phyloP scores from a whole-genome alignment of 1,140 invertebrate genomes.

The Aphaenogaster ashmeadi region DNA sequence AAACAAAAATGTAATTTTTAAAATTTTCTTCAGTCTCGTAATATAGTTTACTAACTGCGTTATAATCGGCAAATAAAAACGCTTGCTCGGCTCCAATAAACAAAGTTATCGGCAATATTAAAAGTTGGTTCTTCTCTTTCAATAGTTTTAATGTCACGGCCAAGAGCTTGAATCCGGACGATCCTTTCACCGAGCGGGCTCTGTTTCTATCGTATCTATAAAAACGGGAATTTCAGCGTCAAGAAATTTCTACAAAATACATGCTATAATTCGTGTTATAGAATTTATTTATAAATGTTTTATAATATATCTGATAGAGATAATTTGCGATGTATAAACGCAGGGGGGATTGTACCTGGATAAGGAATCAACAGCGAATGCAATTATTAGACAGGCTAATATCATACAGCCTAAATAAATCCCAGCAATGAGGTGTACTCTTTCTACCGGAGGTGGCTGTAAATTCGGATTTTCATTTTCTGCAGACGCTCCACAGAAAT shows the following conservation, averaged over 20 bases:
- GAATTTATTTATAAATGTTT: not conserved
- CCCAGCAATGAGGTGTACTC: slow-evolving; percentile 93
- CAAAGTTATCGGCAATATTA: slow-evolving; percentile 96
- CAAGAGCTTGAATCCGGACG: slow-evolving; percentile 90
- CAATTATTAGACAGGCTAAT: slow-evolving; percentile 92
- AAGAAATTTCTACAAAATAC: slow-evolving; percentile 7
- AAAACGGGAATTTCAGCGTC: not conserved
- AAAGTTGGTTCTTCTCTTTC: slow-evolving; percentile 92
- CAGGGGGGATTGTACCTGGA: slow-evolving; percentile 88
- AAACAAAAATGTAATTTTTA: not conserved
- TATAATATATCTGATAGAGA: not conserved
- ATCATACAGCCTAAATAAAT: slow-evolving; percentile 95
- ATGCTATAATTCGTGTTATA: not conserved
- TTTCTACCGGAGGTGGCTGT: slow-evolving; percentile 89
- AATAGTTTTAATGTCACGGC: slow-evolving; percentile 93
- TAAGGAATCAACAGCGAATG: slow-evolving; percentile 93
- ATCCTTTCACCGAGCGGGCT: slow-evolving; percentile 80
- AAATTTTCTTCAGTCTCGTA: not conserved
- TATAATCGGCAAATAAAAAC: slow-evolving; percentile 96
- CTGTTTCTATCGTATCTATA: slow-evolving; percentile 85
- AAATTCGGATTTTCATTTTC: slow-evolving; percentile 90
- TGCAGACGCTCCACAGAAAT: slow-evolving; percentile 90
- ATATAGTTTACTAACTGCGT: slow-evolving; percentile 89
- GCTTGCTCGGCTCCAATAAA: slow-evolving; percentile 98
- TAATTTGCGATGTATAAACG: not conserved